Evolutionary conservation across 2,797 vertebrate species (phyloP).

Genomic region (Hemibagrus guttatus): DNA sequence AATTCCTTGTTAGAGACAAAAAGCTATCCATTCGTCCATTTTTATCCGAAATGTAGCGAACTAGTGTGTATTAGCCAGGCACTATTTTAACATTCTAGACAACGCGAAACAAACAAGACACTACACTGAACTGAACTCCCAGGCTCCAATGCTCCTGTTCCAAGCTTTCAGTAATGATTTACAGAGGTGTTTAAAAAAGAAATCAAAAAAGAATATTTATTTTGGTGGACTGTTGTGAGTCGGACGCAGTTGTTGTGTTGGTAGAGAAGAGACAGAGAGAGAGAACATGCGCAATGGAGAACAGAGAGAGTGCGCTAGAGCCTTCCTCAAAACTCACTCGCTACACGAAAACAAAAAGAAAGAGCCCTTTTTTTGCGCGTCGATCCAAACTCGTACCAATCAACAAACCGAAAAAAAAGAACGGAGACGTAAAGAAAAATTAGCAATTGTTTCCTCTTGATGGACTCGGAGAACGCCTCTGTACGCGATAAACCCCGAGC

Average conservation of each 20-base stretch:
- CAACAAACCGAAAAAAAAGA: neutral
- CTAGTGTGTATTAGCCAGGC: neutral
- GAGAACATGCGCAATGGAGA: constrained; percentile 59
- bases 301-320: neutral
- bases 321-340: neutral
- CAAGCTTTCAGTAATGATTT: neutral
- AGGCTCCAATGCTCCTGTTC: neutral
- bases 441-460: neutral
- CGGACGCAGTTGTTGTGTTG: constrained; percentile 39
- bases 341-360: neutral
- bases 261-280: neutral
- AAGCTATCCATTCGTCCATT: constrained; percentile 39
- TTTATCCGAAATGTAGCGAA: constrained; percentile 24
- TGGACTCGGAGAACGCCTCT: neutral
- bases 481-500: constrained; percentile 7
- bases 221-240: constrained; percentile 59
- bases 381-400: neutral
- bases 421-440: neutral
- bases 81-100: neutral
- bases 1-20: constrained; percentile 11
- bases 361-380: neutral
- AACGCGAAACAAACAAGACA: neutral
- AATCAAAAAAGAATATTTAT: neutral
- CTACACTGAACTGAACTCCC: neutral
- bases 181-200: neutral